phyloP scores from a whole-genome alignment of 2,888 invertebrate species.

The Oscheius sp. region DNA sequence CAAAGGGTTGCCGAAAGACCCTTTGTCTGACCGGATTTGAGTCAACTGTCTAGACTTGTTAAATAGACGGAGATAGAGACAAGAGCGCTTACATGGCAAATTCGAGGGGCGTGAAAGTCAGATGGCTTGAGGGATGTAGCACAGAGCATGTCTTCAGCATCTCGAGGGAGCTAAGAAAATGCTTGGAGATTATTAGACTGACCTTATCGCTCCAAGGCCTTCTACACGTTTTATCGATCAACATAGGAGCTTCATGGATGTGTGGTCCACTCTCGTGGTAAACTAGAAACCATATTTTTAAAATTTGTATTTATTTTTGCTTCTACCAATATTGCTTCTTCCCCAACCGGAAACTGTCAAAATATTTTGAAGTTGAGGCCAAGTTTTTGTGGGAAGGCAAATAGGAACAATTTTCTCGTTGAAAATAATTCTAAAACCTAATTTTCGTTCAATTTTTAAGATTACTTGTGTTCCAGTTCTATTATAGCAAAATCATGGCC shows the following conservation, averaged over 20 bases:
- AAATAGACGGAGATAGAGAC: not conserved
- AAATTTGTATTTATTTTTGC: not conserved
- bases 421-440: constrained; percentile 51
- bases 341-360: constrained; percentile 67
- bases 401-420: constrained; percentile 56
- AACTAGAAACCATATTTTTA: constrained; percentile 41
- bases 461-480: constrained; percentile 55
- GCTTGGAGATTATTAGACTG: too few relatives aligned
- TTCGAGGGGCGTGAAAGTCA: constrained; percentile 58
- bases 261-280: constrained; percentile 60
- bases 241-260: constrained; percentile 66
- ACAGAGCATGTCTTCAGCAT: constrained; percentile 62
- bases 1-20: not conserved
- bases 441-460: not conserved
- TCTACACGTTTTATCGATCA: constrained; percentile 55
- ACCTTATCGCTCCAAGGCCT: constrained; percentile 62
- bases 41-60: not conserved
- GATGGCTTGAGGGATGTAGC: constrained; percentile 60
- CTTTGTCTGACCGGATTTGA: not conserved
- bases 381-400: constrained; percentile 55
- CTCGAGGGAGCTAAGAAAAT: constrained; percentile 50
- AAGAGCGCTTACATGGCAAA: constrained; percentile 57
- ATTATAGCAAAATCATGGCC: constrained; percentile 69
- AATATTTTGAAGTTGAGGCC: constrained; percentile 34
- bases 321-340: constrained; percentile 48